Conservation (phyloP, 2,888 invertebrate species). For the Psylliodes chrysocephalus region DNA sequence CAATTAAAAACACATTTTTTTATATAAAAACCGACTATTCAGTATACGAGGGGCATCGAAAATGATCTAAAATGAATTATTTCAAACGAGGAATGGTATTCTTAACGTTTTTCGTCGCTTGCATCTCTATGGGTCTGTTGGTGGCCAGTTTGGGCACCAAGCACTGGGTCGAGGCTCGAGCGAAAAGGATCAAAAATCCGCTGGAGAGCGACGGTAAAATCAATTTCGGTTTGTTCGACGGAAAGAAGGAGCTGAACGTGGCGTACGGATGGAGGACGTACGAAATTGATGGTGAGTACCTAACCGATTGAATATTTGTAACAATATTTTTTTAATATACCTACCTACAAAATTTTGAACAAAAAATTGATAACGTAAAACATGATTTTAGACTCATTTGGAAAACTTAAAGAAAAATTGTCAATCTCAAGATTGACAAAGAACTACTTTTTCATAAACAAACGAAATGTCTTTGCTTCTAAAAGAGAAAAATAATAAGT, state of each 20-base stretch:
- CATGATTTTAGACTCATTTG: too few species aligned
- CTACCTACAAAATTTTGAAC: too few species aligned
- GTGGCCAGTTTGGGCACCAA: slow-evolving; percentile 86
- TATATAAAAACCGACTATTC: background rate
- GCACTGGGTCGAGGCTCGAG: slow-evolving; percentile 83
- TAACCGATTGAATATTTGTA: too few species aligned
- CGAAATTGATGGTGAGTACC: slow-evolving; percentile 79
- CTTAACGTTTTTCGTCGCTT: slow-evolving; percentile 83
- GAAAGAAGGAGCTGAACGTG: slow-evolving; percentile 82
- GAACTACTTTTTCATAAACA: too few species aligned
- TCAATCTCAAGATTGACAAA: too few species aligned
- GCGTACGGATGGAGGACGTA: slow-evolving; percentile 83
- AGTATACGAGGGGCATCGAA: slow-evolving; percentile 13
- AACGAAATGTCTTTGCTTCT: too few species aligned
- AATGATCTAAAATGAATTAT: slow-evolving; percentile 71
- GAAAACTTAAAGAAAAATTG: too few species aligned
- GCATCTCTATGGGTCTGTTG: slow-evolving; percentile 79
- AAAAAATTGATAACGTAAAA: too few species aligned
- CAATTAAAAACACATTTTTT: too few species aligned
- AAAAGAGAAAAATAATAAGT: too few species aligned
- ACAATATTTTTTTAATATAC: background rate
- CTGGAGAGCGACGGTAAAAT: slow-evolving; percentile 78
- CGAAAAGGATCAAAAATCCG: slow-evolving; percentile 74
- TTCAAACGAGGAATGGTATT: slow-evolving; percentile 83
- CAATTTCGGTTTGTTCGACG: slow-evolving; percentile 88